These are phyloP conservation scores for Trichogramma pretiosum DNA, from an alignment of 1,140 invertebrate genomes.

Conservation along the genomic window DNA sequence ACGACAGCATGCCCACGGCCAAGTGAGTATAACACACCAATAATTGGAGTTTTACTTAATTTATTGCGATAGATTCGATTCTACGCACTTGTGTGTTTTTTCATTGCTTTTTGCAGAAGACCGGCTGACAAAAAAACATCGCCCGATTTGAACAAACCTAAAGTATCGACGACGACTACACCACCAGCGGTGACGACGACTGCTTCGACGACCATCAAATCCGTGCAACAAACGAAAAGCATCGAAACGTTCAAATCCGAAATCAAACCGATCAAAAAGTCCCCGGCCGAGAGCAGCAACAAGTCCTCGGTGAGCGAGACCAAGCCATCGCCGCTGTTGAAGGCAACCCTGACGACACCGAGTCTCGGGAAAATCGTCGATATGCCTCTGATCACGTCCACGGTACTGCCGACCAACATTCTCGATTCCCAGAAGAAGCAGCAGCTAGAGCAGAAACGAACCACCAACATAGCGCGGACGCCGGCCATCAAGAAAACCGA, in stretches of 20 bases:
- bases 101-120: slow-evolving; percentile 3
- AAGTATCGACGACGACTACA: slow-evolving; percentile 11
- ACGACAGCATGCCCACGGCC: slow-evolving; percentile 41
- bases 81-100: not conserved
- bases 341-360: not conserved
- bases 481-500: slow-evolving; percentile 37
- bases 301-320: slow-evolving; percentile 2
- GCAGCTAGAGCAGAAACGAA: slow-evolving; percentile 15
- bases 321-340: slow-evolving; percentile 14
- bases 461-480: slow-evolving; percentile 22
- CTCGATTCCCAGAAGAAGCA: not conserved
- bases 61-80: not conserved
- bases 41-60: not conserved
- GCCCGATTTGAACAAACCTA: slow-evolving; percentile 1
- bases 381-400: slow-evolving; percentile 40
- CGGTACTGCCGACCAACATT: slow-evolving; percentile 22
- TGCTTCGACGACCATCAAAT: slow-evolving; percentile 15
- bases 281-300: slow-evolving; percentile 7
- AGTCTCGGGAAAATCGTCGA: slow-evolving; percentile 30
- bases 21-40: slow-evolving; percentile 9
- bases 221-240: slow-evolving; percentile 15
- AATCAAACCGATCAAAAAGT: slow-evolving; percentile 16
- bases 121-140: slow-evolving; percentile 7
- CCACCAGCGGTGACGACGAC: slow-evolving; percentile 26
- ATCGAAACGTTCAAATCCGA: not conserved